phyloP scores from a whole-genome alignment of 1,140 invertebrate species.

The Brachionus sp. region DNA sequence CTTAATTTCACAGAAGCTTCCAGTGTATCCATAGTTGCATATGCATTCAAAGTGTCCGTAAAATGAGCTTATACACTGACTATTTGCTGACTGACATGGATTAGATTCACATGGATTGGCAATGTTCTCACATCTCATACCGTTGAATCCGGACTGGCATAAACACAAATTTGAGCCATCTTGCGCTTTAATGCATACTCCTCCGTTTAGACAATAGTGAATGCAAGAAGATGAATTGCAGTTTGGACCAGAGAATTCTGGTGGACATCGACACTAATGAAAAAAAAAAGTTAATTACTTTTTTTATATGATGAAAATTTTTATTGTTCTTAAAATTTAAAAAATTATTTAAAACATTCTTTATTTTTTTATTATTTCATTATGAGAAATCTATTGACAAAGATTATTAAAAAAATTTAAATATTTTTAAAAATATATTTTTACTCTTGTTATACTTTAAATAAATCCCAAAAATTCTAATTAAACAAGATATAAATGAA shows the following conservation, averaged over 20 bases:
- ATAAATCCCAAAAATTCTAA: too few relatives aligned
- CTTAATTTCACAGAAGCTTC: slow-evolving; percentile 47
- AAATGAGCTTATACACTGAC: neutral
- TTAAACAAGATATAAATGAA: too few relatives aligned
- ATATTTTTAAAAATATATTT: too few relatives aligned
- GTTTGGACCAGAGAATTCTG: slow-evolving; percentile 51
- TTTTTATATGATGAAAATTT: neutral
- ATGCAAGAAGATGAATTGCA: slow-evolving; percentile 61
- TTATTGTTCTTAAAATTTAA: too few relatives aligned
- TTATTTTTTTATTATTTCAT: too few relatives aligned
- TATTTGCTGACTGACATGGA: slow-evolving; percentile 50
- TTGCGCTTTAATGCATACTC: slow-evolving; percentile 57
- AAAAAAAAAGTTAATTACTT: too few relatives aligned
- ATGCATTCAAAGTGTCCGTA: slow-evolving; percentile 45
- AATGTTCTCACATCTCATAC: neutral
- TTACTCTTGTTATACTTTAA: too few relatives aligned
- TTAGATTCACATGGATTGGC: neutral
- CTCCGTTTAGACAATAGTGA: slow-evolving; percentile 60
- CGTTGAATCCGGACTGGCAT: slow-evolving; percentile 78
- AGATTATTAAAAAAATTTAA: too few relatives aligned
- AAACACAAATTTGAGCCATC: slow-evolving; percentile 70
- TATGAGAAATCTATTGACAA: too few relatives aligned
- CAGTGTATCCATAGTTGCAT: slow-evolving; percentile 46
- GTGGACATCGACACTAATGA: slow-evolving; percentile 50
- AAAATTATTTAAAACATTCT: too few relatives aligned